Conservation (phyloP, 2,113 vertebrate genomes). For the Podarcis cretensis region DNA sequence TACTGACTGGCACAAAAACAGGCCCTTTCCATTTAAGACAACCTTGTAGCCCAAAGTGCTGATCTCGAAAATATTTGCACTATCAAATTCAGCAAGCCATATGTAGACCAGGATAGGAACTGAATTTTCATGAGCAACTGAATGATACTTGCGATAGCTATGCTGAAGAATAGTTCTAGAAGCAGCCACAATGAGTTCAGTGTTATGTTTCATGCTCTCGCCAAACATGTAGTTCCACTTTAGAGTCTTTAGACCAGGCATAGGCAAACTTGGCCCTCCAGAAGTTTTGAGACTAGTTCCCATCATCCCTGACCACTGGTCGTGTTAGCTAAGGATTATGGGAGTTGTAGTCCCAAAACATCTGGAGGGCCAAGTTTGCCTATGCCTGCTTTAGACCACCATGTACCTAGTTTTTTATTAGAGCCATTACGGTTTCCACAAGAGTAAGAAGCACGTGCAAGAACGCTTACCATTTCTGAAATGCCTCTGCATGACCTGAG, state of each 20-base stretch:
- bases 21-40: background rate
- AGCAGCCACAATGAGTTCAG: background rate
- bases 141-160: background rate
- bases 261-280: too few species aligned
- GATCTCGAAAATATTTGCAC: background rate
- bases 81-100: background rate
- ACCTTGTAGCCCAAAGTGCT: background rate
- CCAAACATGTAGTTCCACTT: background rate
- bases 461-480: background rate
- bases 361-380: too few species aligned
- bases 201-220: background rate
- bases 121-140: background rate
- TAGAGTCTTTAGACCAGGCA: background rate
- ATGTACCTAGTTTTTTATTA: background rate
- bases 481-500: background rate
- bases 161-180: background rate
- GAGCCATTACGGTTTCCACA: background rate
- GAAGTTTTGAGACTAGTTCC: too few species aligned
- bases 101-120: background rate
- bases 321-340: too few species aligned
- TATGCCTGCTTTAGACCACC: background rate
- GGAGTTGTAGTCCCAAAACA: too few species aligned
- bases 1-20: background rate
- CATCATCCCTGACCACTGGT: too few species aligned
- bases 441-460: background rate